Evolutionary conservation across 2,888 invertebrate species (phyloP), one percentile per base, ranked within the genome.

Genomic region (Mesoligia furuncula): DNA sequence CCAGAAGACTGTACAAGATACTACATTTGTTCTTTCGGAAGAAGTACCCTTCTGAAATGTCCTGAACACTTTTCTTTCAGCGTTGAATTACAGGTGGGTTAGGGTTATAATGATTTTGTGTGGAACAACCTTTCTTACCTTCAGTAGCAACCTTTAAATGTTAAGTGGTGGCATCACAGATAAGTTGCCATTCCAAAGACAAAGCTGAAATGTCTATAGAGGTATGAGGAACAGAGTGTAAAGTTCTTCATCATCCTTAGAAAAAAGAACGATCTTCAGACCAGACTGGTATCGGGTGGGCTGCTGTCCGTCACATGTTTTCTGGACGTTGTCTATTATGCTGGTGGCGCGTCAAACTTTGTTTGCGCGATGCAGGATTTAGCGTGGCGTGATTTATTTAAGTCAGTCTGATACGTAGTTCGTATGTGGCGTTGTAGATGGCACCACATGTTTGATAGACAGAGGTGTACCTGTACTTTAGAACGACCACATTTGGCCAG

Each of bases 11-110:
- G 87, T 24, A 69, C 5, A 0, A 48, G 36, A 24, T 87, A 87
- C 24, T 83, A 77, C 15, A 5, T 81, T 1, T 87, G 86, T 62
- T 54, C 62, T 54, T 78, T 71, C 1, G 85, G 85, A 0, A 61
- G 13, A 0, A 15, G 51, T 1, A 24, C 48, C 0, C 62, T 17
- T 8, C 8, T 20, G 2, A 24, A 20, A 3, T 87, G 87, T 48
- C 81, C 79, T 13, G 69, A 45, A 0, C 54, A 65, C 6, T 81
- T 62, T 7, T 66, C 57, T 13, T 87, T 80, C 15, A 81, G 48
- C 24, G 20, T 45, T 17, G 27, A 72, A 2, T 1, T 45, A 1
- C 13, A 75, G 64, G 87, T 87, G 54, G 59, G 75, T 66, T 42
- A n/a, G 24, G 31, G 31, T 24, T 67, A 31, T 31, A 48, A 67